A percentile compares a stretch with the other conserved stretches of the same genome.
Conservation (phyloP, 2,113 vertebrate species). For the Corythornis madagascariensis region DNA sequence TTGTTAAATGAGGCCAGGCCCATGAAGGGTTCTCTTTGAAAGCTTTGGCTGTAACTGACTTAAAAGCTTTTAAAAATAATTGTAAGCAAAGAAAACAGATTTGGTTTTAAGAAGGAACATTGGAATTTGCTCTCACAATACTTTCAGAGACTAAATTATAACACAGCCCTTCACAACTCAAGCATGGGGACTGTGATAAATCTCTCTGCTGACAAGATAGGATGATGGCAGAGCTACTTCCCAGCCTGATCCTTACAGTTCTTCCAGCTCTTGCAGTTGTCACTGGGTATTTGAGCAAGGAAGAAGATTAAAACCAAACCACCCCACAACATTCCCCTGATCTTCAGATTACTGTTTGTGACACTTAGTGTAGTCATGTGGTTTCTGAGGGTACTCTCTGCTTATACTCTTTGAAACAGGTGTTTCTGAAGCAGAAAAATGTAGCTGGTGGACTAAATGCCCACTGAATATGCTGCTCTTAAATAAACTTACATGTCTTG, state of each 20-base stretch:
- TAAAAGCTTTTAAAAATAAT: background rate
- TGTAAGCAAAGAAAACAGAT: background rate
- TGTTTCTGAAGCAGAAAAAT: background rate
- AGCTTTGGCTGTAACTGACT: background rate
- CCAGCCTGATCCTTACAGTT: background rate
- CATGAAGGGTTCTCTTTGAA: background rate
- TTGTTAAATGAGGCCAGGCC: background rate
- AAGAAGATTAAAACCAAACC: background rate
- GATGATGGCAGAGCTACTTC: background rate
- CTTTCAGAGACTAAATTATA: background rate
- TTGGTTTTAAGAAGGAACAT: background rate
- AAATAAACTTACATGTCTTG: background rate
- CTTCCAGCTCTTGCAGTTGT: background rate
- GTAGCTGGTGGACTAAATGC: background rate
- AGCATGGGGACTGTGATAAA: background rate
- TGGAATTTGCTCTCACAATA: background rate
- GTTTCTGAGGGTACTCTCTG: background rate
- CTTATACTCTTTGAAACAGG: background rate
- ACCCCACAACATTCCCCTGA: background rate
- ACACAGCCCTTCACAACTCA: background rate
- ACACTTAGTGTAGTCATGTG: background rate
- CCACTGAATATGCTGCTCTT: background rate
- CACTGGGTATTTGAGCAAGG: background rate
- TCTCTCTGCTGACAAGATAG: background rate
- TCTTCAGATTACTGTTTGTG: background rate